A percentile compares a stretch with the other conserved stretches of the same genome.
Evolutionary conservation across 2,797 vertebrate genomes (phyloP).

Genomic region (Sebastes itinus): DNA sequence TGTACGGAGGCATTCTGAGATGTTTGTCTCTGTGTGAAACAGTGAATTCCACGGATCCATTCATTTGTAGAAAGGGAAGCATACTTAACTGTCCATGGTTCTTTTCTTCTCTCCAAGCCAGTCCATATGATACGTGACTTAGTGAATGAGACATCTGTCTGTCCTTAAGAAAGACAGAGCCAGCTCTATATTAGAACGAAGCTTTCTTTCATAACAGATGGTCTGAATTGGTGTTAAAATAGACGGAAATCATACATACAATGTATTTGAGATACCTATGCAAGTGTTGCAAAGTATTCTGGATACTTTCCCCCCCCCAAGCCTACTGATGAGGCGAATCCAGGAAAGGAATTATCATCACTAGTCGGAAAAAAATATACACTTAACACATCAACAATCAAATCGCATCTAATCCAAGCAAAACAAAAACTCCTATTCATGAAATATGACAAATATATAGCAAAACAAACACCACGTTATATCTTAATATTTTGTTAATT

Average conservation of each 20-base stretch:
- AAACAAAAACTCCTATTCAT: not conserved
- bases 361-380: not conserved
- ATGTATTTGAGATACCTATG: not conserved
- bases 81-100: conserved; percentile 52
- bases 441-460: not conserved
- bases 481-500: not conserved
- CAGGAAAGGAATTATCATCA: not conserved
- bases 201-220: not conserved
- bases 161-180: conserved; percentile 26
- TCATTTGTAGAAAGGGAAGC: conserved; percentile 41
- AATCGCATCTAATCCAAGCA: not conserved
- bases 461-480: not conserved
- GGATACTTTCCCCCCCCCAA: not conserved
- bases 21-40: conserved; percentile 41
- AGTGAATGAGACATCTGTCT: conserved; percentile 58
- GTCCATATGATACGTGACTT: conserved; percentile 40
- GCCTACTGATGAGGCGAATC: not conserved
- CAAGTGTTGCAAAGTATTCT: not conserved
- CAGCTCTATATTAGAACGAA: conserved; percentile 14
- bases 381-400: not conserved
- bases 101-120: conserved; percentile 31
- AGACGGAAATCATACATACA: not conserved
- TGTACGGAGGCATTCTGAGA: conserved; percentile 28
- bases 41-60: conserved; percentile 52
- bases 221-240: not conserved